Percentiles rank a stretch among this genome's conserved stretches.
phyloP scores from a whole-genome alignment of 2,113 vertebrate genomes.

The Rhodinocichla rosea region DNA sequence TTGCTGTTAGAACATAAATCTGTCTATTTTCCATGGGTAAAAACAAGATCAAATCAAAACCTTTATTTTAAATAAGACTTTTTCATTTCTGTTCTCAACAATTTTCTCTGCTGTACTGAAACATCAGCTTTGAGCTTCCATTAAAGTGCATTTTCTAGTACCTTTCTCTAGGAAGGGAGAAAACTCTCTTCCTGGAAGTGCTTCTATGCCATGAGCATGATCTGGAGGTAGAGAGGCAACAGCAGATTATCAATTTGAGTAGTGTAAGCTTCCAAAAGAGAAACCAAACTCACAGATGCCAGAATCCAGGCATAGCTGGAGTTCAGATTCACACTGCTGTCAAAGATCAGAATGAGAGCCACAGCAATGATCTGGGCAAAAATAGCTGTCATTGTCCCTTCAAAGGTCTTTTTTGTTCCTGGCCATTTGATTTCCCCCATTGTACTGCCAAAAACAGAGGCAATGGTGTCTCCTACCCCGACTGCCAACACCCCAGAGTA shows the following conservation, averaged over 20 bases:
- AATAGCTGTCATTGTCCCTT: conserved; percentile 92
- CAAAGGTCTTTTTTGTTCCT: conserved; percentile 94
- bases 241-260: conserved; percentile 96
- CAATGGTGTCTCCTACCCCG: conserved; percentile 91
- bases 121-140: not conserved
- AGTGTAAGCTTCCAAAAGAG: conserved; percentile 93
- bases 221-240: conserved; percentile 93
- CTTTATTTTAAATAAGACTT: conserved; percentile 45
- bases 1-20: not conserved
- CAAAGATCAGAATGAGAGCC: conserved; percentile 93
- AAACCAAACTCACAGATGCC: conserved; percentile 86
- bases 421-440: conserved; percentile 96
- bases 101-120: not conserved
- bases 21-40: not conserved
- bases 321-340: conserved; percentile 86
- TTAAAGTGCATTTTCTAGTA: not conserved
- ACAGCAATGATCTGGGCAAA: conserved; percentile 96
- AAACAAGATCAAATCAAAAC: not conserved
- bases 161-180: not conserved
- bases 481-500: conserved; percentile 93
- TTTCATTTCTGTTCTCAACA: not conserved
- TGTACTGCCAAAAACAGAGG: conserved; percentile 89
- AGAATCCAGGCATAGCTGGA: conserved; percentile 91
- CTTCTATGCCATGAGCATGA: conserved; percentile 86
- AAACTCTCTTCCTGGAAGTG: not conserved